phyloP scores from a whole-genome alignment of 2,113 vertebrate species.

The Sinocyclocheilus grahami region DNA sequence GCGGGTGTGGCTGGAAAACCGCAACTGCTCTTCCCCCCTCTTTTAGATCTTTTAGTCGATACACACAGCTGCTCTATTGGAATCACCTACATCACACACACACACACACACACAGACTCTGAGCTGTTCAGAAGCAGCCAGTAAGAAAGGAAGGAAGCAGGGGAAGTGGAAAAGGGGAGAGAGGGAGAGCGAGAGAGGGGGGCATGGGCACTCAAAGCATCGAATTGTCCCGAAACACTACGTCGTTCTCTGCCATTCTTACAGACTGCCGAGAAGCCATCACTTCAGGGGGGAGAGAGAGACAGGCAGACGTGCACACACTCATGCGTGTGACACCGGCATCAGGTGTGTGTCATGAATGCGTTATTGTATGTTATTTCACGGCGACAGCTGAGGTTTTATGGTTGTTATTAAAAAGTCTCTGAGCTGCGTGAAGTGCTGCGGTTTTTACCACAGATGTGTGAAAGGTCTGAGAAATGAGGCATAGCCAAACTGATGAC shows the following conservation, averaged over 20 bases:
- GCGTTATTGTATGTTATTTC: slow-evolving; percentile 13
- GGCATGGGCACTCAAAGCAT: background rate
- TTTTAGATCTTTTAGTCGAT: background rate
- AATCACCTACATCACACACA: slow-evolving; percentile 13
- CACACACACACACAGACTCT: slow-evolving; percentile 39
- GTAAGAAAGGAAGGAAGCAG: slow-evolving; percentile 45
- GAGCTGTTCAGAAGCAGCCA: slow-evolving; percentile 23
- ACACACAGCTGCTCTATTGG: slow-evolving; percentile 31
- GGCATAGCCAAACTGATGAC: background rate
- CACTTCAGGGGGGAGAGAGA: slow-evolving; percentile 11
- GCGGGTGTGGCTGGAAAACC: slow-evolving; percentile 32
- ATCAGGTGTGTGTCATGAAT: slow-evolving; percentile 46
- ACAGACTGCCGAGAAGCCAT: background rate
- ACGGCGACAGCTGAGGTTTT: background rate
- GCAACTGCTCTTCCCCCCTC: background rate
- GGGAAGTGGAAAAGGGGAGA: slow-evolving; percentile 39
- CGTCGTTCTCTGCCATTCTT: background rate
- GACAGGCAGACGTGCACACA: background rate
- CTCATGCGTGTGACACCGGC: slow-evolving; percentile 23
- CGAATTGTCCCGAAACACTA: background rate
- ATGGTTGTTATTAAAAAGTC: slow-evolving; percentile 6
- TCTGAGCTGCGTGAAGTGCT: background rate
- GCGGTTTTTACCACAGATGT: slow-evolving; percentile 37
- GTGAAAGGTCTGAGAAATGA: slow-evolving; percentile 29
- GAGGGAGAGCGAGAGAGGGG: slow-evolving; percentile 21